Base-by-base conservation (phyloP, 2,113 vertebrate species). In the Odobenus rosmarus region DNA sequence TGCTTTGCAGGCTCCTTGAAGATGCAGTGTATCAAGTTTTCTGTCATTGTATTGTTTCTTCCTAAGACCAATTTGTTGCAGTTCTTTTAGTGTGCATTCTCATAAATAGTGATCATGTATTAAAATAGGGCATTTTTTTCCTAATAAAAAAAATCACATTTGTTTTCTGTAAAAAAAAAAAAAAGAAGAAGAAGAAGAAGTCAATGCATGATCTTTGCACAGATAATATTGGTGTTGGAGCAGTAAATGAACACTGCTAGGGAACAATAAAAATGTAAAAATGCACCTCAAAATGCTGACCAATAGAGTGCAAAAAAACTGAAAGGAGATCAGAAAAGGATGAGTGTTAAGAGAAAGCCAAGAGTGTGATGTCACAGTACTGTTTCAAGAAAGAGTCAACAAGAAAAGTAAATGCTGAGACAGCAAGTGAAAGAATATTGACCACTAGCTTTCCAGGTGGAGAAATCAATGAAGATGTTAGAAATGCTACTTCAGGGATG, bases 391-490 rank as follows among this genome's bases (percentile, higher is more conserved):
- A 59, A 57, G 14, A 51, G 77, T 71, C 89, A 86, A 93, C 53
- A 79, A 89, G 33, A 39, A 55, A 85, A 85, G 36, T 81, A 69
- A 90, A 72, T 88, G 31, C 74, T 96, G 79, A 90, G 42, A 86
- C 14, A n/a, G 76, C 53, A 87, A 93, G 62, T 74, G 69, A 74
- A 49, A 87, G 28, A 49, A 10, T 87, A 96, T 87, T 98, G 92
- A 96, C 53, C 57, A 69, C 16, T 46, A 51, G 49, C 26, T 82
- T 96, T 93, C n/a, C n/a, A 96, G 36, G 92, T 67, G 49, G 39
- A 85, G 31, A 96, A 92, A 92, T 96, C 94, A 90, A 84, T 84
- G 74, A 85, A 53, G 15, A 79, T 83, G n/a, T 88, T 84, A 92
- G 7, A 79, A 92, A 91, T 74, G 31, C 62, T 42, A 61, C 96